Evolutionary conservation across 2,888 invertebrate species (phyloP), one percentile per base, ranked within the genome.

Genomic region (Trilocha varians): DNA sequence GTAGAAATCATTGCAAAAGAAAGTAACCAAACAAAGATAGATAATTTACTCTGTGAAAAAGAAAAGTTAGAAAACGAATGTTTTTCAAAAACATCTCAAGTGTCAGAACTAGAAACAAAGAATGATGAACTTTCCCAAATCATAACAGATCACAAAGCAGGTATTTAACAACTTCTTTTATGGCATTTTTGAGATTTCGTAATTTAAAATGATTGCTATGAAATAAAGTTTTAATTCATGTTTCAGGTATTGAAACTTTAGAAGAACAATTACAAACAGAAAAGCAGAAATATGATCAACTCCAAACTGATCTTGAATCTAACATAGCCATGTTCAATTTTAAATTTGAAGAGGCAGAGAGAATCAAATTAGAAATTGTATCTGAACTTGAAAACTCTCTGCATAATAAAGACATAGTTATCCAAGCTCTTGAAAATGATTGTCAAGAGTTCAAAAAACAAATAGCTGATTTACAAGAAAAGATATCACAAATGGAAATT

Each of bases 301-400:
- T 69, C 13, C 59, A 65, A 53, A 60, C 55, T 16, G 57, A 49
- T 16, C 60, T 55, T 49, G 59, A 64, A 16, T 44, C 41, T 2
- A 60, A 70, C 51, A 63, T 59, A 11, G 50, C 61, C 14, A 60
- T 57, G 44, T 39, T 72, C 16, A 55, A 65, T 38, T 44, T 40
- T 2, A 67, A 63, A 54, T 50, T 72, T 1, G 60, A 55, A 32
- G 63, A 65, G 42, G 58, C 60, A 32, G 65, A 69, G 39, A 60
- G 61, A 42, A 43, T 47, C 11, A 47, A 66, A 4, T 59, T 57
- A 49, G 60, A 70, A 38, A 40, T 59, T 13, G 47, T 41, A 38
- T 36, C 42, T n/a, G 53, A 53, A 39, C 53, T 51, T 3, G 57
- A 55, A 38, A 49, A 43, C 16, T 46, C 39, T 3, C 47, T 54